Percentiles rank a stretch among this genome's conserved stretches.
Evolutionary conservation across 2,113 vertebrate genomes (phyloP).

Genomic region (Halcyon malimbica): DNA sequence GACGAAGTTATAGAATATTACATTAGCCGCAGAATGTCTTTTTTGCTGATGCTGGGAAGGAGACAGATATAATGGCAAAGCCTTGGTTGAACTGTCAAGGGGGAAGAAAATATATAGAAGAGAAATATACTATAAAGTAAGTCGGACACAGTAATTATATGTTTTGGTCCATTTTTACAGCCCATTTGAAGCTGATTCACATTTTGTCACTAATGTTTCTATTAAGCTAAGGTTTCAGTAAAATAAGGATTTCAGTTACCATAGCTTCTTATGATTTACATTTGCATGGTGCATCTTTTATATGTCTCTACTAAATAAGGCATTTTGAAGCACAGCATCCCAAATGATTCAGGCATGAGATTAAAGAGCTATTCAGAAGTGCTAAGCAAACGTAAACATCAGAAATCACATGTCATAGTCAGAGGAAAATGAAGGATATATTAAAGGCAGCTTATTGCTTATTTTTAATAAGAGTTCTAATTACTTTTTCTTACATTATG

Average conservation of each 20-base stretch:
- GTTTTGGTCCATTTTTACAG: neutral
- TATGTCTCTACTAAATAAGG: neutral
- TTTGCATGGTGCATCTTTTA: neutral
- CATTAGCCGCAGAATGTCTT: neutral
- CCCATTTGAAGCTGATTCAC: neutral
- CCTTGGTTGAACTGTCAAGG: neutral
- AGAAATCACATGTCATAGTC: conserved; percentile 50
- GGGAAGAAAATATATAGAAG: neutral
- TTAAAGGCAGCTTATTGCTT: conserved; percentile 51
- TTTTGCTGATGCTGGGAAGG: neutral
- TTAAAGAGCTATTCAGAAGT: conserved; percentile 47
- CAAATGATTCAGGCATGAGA: conserved; percentile 41
- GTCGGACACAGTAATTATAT: neutral
- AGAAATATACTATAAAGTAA: neutral
- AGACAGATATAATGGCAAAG: neutral
- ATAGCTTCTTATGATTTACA: conserved; percentile 40
- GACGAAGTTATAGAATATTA: neutral
- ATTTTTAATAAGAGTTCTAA: conserved; percentile 67
- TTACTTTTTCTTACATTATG: conserved; percentile 40
- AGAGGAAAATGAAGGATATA: conserved; percentile 36
- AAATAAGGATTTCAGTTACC: neutral
- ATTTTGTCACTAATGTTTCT: neutral
- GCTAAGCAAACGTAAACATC: conserved; percentile 68
- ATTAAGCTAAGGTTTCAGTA: neutral
- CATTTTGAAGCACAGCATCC: neutral